Percentiles rank a stretch among this genome's conserved stretches.
Conservation (phyloP, 2,113 vertebrate genomes). For the Nansenia antarctica region DNA sequence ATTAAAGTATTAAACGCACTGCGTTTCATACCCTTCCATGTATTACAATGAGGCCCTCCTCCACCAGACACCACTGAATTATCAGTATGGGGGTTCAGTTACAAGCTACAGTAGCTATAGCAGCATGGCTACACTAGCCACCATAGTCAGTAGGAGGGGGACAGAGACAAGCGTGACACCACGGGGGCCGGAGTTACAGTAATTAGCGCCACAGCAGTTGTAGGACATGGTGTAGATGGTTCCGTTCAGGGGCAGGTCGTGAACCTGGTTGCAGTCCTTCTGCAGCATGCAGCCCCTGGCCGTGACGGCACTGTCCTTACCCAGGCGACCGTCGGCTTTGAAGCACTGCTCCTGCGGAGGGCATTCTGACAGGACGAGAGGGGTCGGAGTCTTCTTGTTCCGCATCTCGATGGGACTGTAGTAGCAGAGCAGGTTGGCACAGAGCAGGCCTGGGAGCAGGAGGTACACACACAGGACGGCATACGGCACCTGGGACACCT, state of each 20-base stretch:
- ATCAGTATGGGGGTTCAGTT: too few species aligned
- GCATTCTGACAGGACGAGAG: conserved; percentile 56
- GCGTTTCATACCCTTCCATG: too few species aligned
- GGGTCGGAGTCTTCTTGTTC: conserved; percentile 22
- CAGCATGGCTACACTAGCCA: neutral
- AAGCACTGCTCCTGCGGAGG: conserved; percentile 61
- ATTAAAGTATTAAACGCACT: too few species aligned
- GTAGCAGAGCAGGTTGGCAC: conserved; percentile 63
- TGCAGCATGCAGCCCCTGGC: conserved; percentile 59
- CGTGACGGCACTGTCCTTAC: conserved; percentile 50
- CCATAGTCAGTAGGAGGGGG: conserved; percentile 23
- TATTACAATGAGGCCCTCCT: too few species aligned
- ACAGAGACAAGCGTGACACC: neutral
- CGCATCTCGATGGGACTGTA: conserved; percentile 57
- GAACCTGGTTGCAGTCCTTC: conserved; percentile 39
- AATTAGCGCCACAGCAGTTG: conserved; percentile 58
- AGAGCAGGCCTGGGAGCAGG: conserved; percentile 43
- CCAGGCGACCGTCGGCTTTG: conserved; percentile 53
- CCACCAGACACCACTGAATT: too few species aligned
- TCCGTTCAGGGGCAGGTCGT: conserved; percentile 31
- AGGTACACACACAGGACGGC: conserved; percentile 41
- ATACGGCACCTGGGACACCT: conserved; percentile 5
- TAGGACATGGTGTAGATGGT: conserved; percentile 57
- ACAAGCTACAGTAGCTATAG: neutral
- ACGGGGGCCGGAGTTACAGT: conserved; percentile 65